These are phyloP conservation scores for Tamandua tetradactyla DNA, from an alignment of 2,797 vertebrate species.

Conservation along the genomic window DNA sequence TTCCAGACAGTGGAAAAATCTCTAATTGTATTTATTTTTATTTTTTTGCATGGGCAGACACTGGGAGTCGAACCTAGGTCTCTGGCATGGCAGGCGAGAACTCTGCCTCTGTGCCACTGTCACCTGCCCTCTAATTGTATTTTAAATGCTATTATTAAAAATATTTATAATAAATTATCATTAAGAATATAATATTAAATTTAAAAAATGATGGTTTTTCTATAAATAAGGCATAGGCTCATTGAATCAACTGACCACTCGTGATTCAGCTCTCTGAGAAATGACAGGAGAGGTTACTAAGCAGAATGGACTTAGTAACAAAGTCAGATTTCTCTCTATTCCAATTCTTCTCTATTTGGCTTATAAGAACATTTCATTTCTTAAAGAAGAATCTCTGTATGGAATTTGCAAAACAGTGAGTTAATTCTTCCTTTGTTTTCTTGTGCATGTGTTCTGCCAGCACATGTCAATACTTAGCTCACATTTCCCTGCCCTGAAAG, in stretches of 20 bases:
- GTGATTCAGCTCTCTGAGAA: not conserved
- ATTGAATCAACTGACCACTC: not conserved
- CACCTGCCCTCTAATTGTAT: too few species aligned
- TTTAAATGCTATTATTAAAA: not conserved
- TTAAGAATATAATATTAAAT: not conserved
- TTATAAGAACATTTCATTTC: not conserved
- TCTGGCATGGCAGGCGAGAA: too few species aligned
- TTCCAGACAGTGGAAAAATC: not conserved
- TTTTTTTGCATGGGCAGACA: too few species aligned
- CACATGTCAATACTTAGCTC: not conserved
- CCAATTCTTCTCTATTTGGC: not conserved
- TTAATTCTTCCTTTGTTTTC: not conserved
- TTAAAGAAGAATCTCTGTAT: not conserved
- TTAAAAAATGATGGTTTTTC: slow-evolving; percentile 14
- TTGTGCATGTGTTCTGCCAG: not conserved
- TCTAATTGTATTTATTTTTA: not conserved
- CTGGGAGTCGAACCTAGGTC: too few species aligned
- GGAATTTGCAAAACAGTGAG: not conserved
- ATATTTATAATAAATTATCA: not conserved
- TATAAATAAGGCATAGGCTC: not conserved
- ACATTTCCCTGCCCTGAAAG: not conserved
- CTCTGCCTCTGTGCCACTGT: too few species aligned
- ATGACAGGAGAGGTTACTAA: not conserved
- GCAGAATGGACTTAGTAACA: not conserved
- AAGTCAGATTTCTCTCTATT: not conserved